Evolutionary conservation across 1,140 invertebrate species (phyloP).

Genomic region (Schlechtendalia chinensis): DNA sequence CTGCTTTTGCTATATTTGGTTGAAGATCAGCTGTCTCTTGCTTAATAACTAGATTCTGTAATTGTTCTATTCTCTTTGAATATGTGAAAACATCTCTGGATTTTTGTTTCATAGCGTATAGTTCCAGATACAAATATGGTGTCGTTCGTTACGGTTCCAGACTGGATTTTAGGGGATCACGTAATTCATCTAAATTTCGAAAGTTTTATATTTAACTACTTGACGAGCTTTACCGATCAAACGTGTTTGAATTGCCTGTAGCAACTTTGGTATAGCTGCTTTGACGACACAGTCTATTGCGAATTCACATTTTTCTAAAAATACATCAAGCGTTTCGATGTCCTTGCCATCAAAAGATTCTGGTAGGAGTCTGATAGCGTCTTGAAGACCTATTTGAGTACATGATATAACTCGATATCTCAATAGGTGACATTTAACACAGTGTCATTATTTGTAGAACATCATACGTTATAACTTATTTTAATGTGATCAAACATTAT

Average conservation of each 20-base stretch:
- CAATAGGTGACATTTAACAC: too few species aligned
- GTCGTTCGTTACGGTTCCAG: too few species aligned
- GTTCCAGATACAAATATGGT: slow-evolving; percentile 5
- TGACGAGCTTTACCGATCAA: not conserved
- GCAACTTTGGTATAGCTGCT: not conserved
- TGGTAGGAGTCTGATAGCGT: not conserved
- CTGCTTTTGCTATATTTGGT: not conserved
- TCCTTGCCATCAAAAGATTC: not conserved
- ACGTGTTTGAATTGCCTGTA: not conserved
- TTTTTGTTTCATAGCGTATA: slow-evolving; percentile 15
- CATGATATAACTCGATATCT: too few species aligned
- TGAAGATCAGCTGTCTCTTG: too few species aligned
- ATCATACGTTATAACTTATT: too few species aligned
- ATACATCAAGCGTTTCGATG: not conserved
- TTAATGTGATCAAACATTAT: too few species aligned
- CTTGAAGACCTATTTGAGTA: slow-evolving; percentile 15
- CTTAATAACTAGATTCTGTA: too few species aligned
- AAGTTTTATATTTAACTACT: slow-evolving; percentile 13
- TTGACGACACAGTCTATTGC: not conserved
- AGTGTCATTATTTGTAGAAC: too few species aligned
- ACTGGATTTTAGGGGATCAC: not conserved
- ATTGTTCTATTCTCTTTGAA: not conserved
- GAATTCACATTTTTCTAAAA: slow-evolving; percentile 10
- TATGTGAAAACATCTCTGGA: not conserved
- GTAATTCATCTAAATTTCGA: not conserved